Percentiles rank a stretch among this genome's conserved stretches.
Conservation (phyloP, 2,888 invertebrate genomes). For the Oscheius sp. region DNA sequence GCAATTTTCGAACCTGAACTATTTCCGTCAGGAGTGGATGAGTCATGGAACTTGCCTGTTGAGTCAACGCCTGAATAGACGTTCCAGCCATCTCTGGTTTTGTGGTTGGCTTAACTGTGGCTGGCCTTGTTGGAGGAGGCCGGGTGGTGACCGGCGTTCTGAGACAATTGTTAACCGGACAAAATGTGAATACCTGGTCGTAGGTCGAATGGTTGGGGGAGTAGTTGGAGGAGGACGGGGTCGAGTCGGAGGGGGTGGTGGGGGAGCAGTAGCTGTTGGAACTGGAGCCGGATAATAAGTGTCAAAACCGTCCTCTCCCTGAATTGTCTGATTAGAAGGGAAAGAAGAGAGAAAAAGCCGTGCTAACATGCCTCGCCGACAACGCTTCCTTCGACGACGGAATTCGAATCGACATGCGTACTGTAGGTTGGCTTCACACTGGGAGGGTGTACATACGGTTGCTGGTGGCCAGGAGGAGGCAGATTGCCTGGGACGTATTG, state of each 20-base stretch:
- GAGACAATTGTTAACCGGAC: too few relatives aligned
- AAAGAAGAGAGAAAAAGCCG: neutral
- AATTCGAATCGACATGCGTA: conserved; percentile 35
- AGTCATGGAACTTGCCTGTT: conserved; percentile 53
- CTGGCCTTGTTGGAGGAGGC: conserved; percentile 22
- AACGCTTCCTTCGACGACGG: conserved; percentile 35
- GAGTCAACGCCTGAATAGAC: conserved; percentile 66
- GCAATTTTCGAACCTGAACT: conserved; percentile 68
- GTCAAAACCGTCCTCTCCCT: conserved; percentile 33
- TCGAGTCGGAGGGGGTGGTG: conserved; percentile 29
- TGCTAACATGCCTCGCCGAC: conserved; percentile 35
- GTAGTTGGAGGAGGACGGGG: conserved; percentile 42
- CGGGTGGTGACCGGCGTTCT: conserved; percentile 40
- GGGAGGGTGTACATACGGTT: conserved; percentile 29
- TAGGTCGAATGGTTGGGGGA: conserved; percentile 11
- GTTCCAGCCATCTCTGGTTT: conserved; percentile 45
- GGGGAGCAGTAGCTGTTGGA: conserved; percentile 26
- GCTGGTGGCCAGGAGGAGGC: conserved; percentile 7
- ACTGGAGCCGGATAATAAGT: conserved; percentile 32
- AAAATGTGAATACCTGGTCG: conserved; percentile 1
- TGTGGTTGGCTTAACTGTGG: conserved; percentile 37
- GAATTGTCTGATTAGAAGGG: neutral
- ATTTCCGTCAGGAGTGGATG: neutral
- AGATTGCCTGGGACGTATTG: conserved; percentile 23
- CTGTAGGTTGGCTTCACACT: conserved; percentile 36